Conservation (phyloP, 2,797 vertebrate species). For the Synanceia verrucosa region DNA sequence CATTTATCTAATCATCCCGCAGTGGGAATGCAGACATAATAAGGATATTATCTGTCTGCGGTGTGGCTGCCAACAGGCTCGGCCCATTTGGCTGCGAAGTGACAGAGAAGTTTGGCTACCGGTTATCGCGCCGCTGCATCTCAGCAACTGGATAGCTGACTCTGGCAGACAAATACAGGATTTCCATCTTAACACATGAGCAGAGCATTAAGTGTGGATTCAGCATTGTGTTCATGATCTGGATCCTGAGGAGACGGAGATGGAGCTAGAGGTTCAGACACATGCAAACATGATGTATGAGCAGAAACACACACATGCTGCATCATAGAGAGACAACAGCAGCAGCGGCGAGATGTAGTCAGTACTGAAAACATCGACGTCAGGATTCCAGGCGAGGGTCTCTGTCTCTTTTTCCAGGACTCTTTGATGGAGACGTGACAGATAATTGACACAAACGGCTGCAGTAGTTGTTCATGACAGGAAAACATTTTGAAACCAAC, state of each 20-base stretch:
- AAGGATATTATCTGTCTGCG: constrained; percentile 65
- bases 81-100: constrained; percentile 62
- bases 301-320: neutral
- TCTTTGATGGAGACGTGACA: neutral
- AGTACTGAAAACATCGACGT: neutral
- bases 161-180: constrained; percentile 49
- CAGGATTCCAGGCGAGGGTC: constrained; percentile 9
- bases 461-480: neutral
- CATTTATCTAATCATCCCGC: constrained; percentile 61
- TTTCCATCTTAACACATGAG: constrained; percentile 43
- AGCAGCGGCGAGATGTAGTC: too few relatives aligned
- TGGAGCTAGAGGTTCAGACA: constrained; percentile 12
- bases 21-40: constrained; percentile 68
- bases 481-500: too few relatives aligned
- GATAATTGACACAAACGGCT: constrained; percentile 10
- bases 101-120: constrained; percentile 56
- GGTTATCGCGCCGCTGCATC: constrained; percentile 63
- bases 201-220: constrained; percentile 26
- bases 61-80: constrained; percentile 59
- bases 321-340: too few relatives aligned
- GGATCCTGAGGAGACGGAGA: neutral
- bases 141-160: constrained; percentile 47
- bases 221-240: constrained; percentile 40
- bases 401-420: constrained; percentile 13
- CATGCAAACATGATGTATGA: neutral